Conservation (phyloP, 1,140 invertebrate species). For the Pomacea maculata region DNA sequence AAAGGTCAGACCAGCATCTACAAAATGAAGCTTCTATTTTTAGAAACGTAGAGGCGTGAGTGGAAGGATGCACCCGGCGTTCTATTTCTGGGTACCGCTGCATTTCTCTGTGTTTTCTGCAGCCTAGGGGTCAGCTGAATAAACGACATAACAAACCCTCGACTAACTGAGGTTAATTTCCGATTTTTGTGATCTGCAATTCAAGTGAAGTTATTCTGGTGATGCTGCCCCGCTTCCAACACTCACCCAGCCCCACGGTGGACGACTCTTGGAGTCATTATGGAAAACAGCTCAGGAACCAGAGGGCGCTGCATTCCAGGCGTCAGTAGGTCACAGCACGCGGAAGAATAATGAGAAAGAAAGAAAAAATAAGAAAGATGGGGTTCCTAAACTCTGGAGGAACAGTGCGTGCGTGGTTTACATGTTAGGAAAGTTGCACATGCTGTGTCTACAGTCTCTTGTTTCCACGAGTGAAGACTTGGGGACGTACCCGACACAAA, state of each 20-base stretch:
- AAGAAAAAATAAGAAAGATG: not conserved
- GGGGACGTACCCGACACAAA: not conserved
- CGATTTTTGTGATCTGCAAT: not conserved
- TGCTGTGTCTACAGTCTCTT: not conserved
- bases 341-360: not conserved
- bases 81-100: too few relatives aligned
- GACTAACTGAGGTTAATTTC: too few relatives aligned
- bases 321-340: not conserved
- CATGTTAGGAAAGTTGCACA: not conserved
- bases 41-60: too few relatives aligned
- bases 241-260: not conserved
- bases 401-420: too few relatives aligned
- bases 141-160: too few relatives aligned
- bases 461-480: not conserved
- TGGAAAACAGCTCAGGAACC: not conserved
- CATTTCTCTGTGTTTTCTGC: too few relatives aligned
- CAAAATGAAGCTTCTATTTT: too few relatives aligned
- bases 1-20: too few relatives aligned
- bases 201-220: not conserved
- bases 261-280: not conserved
- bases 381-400: not conserved
- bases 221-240: not conserved
- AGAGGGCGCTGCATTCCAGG: not conserved
- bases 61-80: too few relatives aligned
- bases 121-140: too few relatives aligned